Evolutionary conservation across 2,888 invertebrate species (phyloP), one percentile per base, ranked within the genome.

Genomic region (Dysmachus trigonus): DNA sequence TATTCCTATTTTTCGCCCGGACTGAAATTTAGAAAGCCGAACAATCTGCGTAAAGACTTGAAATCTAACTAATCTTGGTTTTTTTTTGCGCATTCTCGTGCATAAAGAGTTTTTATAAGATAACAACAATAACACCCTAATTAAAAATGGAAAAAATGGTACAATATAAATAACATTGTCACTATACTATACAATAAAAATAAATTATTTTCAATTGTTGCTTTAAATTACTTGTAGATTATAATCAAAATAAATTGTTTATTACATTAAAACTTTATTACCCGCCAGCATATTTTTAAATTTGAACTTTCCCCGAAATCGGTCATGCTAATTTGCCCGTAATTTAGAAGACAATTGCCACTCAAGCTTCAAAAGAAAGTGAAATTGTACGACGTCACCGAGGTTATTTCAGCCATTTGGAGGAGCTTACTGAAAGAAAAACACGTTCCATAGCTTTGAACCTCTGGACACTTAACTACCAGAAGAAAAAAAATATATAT

Each of bases 301-400:
- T 73, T 35, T 77, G 15, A 77, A 41, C 77, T 77, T 77, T 77
- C 77, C 77, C 77, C 47, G 27, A 77, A 76, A 77, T 31, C 30
- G 77, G 47, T 47, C 77, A 77, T 77, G 77, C 77, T 47, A 77
- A 77, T 77, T 77, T 47, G 47, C 15, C 22, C 76, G 38, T 7
- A 76, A 38, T 35, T 76, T 27, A 62, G 62, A 62, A 62, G 62
- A 62, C 62, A 62, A 62, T 62, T 62, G n/a, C 62, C 62, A 62
- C 22, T 18, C 62, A 27, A 62, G 62, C 62, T 62, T 62, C 27
- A 62, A 62, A 62, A 62, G 62, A 62, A 62, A 62, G 62, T 62
- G 62, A 62, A 62, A 62, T 62, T 62, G 62, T 62, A 62, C 62
- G 18, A 22, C 22, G 22, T 53, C 62, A 62, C 22, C 41, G 41